Conservation (phyloP, 1,140 invertebrate genomes). For the Drosophila equinoxialis region DNA sequence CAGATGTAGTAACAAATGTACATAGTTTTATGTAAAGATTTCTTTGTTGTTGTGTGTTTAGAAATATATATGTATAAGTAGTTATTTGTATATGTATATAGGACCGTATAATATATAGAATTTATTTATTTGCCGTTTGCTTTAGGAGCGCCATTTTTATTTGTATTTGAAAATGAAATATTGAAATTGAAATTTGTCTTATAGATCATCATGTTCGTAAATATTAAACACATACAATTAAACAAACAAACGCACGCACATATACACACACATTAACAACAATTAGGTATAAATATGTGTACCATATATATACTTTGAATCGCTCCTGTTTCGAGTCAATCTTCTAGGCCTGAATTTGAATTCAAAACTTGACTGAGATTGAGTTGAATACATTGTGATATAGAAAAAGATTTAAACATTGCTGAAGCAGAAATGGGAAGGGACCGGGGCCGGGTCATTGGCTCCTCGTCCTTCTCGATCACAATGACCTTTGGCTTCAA, state of each 20-base stretch:
- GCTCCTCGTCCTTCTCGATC: background rate
- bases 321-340: background rate
- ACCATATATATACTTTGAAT: background rate
- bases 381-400: background rate
- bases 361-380: constrained; percentile 1
- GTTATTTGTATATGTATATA: constrained; percentile 38
- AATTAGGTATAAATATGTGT: constrained; percentile 62
- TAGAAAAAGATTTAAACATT: background rate
- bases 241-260: constrained; percentile 46
- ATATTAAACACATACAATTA: constrained; percentile 41
- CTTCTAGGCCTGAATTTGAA: background rate
- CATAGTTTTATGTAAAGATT: constrained; percentile 62
- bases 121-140: constrained; percentile 32
- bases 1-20: constrained; percentile 80
- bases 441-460: background rate
- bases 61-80: constrained; percentile 40
- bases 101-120: constrained; percentile 34
- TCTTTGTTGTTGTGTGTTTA: constrained; percentile 32
- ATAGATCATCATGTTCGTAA: constrained; percentile 46
- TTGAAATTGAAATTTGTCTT: constrained; percentile 22
- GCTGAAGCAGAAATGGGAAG: background rate
- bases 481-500: constrained; percentile 9
- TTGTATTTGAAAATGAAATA: constrained; percentile 19
- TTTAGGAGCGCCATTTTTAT: constrained; percentile 52
- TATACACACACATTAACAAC: constrained; percentile 69